Base-by-base conservation (phyloP, 2,888 invertebrate genomes). In the Brassicogethes aeneus region DNA sequence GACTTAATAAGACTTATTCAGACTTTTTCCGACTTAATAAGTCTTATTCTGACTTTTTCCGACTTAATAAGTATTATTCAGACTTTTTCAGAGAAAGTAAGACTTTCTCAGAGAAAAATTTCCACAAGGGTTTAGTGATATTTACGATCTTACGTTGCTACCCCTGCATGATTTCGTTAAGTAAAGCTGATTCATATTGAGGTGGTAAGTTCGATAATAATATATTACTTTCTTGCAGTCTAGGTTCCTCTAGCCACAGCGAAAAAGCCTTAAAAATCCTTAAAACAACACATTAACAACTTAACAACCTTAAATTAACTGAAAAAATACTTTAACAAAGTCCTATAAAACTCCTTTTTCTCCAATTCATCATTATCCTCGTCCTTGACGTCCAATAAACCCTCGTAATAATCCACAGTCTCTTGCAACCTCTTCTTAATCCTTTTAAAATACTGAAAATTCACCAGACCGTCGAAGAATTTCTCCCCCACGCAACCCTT, bases 171-270 rank as follows among this genome's bases (percentile, higher is more conserved):
- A 87, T 72, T 17, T 72, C 66, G 1, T 74, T 62, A 34, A 89
- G 65, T 48, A 79, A 74, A 41, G 74, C 73, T 3, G 80, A 73
- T 63, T 82, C 77, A 58, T 85, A 89, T 54, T 85, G 82, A 0
- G 80, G 77, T 5, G 88, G 85, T 31, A 88, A 66, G 23, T 81
- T 76, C 17, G 80, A 78, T 37, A 83, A 65, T 61, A 80, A 77
- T 14, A 84, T 62, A 35, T 75, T 74, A 1, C 76, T 68, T 55
- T 81, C 81, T 59, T 85, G 85, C 2, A 89, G 68, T 43, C 79
- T 70, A 0, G 82, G 80, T 56, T 89, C 89, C 59, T 88, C 85
- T 41, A 89, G 64, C 90, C 90, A 90, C 13, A 86, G 65, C 1
- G 71, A 70, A 54, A 79, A 79, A 1, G 83, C 79, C 55, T 73